Evolutionary conservation across 2,888 invertebrate species (phyloP).

Genomic region (Cerceris ruficornis): DNA sequence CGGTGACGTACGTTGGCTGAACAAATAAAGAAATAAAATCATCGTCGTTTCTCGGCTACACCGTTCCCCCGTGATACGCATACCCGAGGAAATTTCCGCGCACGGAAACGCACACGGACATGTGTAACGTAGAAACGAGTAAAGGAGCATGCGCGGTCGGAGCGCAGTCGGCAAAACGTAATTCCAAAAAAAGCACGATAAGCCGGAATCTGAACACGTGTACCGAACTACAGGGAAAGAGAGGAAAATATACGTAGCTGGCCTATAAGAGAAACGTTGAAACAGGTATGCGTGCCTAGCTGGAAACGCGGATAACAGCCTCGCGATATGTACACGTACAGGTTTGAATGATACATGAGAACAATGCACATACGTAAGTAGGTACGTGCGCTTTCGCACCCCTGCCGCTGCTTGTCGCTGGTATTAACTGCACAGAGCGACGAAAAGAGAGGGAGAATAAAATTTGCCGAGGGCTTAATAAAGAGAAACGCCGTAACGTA

Average conservation of each 20-base stretch:
- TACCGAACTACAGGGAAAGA: conserved; percentile 16
- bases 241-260: conserved; percentile 11
- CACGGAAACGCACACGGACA: conserved; percentile 8
- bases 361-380: conserved; percentile 43
- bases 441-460: conserved; percentile 41
- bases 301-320: neutral
- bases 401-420: conserved; percentile 24
- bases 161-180: conserved; percentile 10
- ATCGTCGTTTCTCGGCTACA: conserved; percentile 41
- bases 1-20: conserved; percentile 52
- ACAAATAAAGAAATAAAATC: conserved; percentile 66
- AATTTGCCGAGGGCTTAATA: conserved; percentile 56
- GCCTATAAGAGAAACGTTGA: neutral
- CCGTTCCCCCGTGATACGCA: neutral
- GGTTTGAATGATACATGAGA: conserved; percentile 29
- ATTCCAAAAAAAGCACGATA: conserved; percentile 20
- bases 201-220: conserved; percentile 23
- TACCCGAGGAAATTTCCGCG: conserved; percentile 2
- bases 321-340: conserved; percentile 16
- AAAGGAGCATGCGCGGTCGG: conserved; percentile 2
- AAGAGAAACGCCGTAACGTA: conserved; percentile 62
- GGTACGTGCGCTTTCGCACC: conserved; percentile 36
- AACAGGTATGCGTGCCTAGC: neutral
- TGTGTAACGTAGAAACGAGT: conserved; percentile 4
- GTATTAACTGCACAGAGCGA: conserved; percentile 40